Conservation (phyloP, 2,113 vertebrate genomes). For the Coregonus clupeaformis region DNA sequence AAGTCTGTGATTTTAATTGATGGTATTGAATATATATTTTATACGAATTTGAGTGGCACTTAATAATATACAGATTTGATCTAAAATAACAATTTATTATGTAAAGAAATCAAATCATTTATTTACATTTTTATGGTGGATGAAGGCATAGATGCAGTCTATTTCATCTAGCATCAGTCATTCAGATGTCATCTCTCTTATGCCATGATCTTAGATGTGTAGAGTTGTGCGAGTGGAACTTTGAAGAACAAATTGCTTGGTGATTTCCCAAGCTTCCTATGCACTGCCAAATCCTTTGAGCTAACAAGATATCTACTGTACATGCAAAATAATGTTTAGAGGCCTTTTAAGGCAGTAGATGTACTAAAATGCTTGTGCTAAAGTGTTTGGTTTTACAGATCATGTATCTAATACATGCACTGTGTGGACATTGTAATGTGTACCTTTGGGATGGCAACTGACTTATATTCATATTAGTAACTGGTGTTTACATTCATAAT, state of each 20-base stretch:
- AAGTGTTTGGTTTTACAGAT: constrained; percentile 23
- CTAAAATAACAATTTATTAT: too few relatives aligned
- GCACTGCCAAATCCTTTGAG: constrained; percentile 33
- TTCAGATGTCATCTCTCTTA: too few relatives aligned
- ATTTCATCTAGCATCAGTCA: too few relatives aligned
- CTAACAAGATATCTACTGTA: constrained; percentile 2
- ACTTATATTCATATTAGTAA: constrained; percentile 37
- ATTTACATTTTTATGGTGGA: too few relatives aligned
- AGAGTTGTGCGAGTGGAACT: constrained; percentile 2
- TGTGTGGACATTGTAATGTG: constrained; percentile 29
- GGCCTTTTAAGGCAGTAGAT: constrained; percentile 4
- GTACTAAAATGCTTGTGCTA: constrained; percentile 27
- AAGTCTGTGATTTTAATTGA: constrained; percentile 27
- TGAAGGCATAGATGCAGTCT: too few relatives aligned
- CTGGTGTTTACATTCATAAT: constrained; percentile 52
- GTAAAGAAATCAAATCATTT: too few relatives aligned
- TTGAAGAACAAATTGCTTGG: constrained; percentile 5
- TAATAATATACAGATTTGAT: too few relatives aligned
- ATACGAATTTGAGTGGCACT: too few relatives aligned
- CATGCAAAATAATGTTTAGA: neutral
- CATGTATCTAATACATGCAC: constrained; percentile 19
- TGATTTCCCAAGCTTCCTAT: constrained; percentile 10
- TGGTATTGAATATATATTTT: constrained; percentile 2
- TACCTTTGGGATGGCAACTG: constrained; percentile 14
- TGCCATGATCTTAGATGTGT: neutral